Percentiles rank a stretch among this genome's conserved stretches.
Conservation (phyloP, 2,888 invertebrate genomes). For the Drosophila percnosoma region DNA sequence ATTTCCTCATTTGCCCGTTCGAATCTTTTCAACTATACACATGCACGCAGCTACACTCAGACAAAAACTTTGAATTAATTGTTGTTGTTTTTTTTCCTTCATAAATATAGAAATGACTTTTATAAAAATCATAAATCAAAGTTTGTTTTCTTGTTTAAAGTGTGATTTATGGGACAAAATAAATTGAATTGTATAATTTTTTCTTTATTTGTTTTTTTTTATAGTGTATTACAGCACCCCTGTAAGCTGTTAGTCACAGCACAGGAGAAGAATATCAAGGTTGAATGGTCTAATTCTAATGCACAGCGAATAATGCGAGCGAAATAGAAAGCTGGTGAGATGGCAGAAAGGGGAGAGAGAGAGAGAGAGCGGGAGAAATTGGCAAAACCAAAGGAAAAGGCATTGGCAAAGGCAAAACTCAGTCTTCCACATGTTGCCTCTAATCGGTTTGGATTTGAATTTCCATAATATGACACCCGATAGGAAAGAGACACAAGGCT, state of each 20-base stretch:
- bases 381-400: not conserved
- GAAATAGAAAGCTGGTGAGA: constrained; percentile 3
- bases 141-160: not conserved
- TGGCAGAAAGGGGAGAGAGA: too few relatives aligned
- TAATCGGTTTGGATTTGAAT: constrained; percentile 76
- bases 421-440: constrained; percentile 72
- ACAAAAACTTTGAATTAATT: not conserved
- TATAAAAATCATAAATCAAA: not conserved
- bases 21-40: constrained; percentile 17
- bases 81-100: not conserved
- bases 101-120: not conserved
- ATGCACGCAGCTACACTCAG: not conserved
- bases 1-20: constrained; percentile 40
- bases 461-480: constrained; percentile 78
- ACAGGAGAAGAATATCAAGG: constrained; percentile 30
- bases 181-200: not conserved
- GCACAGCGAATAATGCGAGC: constrained; percentile 13
- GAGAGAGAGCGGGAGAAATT: not conserved
- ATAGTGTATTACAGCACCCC: not conserved
- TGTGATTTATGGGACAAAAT: too few relatives aligned
- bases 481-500: constrained; percentile 31
- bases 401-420: constrained; percentile 27
- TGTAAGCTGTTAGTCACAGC: constrained; percentile 28
- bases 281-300: constrained; percentile 52
- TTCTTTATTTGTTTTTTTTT: not conserved